phyloP scores from a whole-genome alignment of 2,797 vertebrate species.

The Vultur gryphus region DNA sequence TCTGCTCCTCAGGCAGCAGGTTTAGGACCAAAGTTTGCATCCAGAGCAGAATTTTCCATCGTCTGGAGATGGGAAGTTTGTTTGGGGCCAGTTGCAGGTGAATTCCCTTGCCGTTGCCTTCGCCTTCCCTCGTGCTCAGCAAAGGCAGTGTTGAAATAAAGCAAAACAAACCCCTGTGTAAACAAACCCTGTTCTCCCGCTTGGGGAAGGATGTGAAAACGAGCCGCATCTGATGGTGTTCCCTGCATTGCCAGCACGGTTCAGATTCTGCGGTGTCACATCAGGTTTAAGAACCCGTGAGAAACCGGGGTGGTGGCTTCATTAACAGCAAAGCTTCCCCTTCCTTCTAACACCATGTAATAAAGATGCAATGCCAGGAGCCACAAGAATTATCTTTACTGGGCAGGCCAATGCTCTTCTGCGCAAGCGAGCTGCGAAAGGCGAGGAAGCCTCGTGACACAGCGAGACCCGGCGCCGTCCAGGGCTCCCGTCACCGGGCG shows the following conservation, averaged over 20 bases:
- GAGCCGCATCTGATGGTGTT: rapidly evolving
- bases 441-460: neutral
- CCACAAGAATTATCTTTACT: neutral
- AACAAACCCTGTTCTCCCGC: neutral
- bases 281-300: neutral
- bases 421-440: neutral
- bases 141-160: neutral
- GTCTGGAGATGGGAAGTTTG: neutral
- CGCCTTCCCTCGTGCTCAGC: neutral
- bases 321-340: neutral
- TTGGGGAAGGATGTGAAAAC: neutral
- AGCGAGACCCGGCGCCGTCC: rapidly evolving
- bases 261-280: neutral
- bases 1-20: neutral
- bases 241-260: neutral
- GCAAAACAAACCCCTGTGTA: neutral
- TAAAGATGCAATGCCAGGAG: neutral
- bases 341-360: neutral
- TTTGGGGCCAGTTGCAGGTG: neutral
- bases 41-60: neutral
- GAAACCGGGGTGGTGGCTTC: neutral
- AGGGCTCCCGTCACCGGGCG: neutral
- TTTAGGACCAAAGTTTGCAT: neutral
- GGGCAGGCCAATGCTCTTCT: neutral
- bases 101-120: neutral